These are phyloP conservation scores for Bactericera cockerelli DNA, from an alignment of 1,140 invertebrate species.

Conservation along the genomic window DNA sequence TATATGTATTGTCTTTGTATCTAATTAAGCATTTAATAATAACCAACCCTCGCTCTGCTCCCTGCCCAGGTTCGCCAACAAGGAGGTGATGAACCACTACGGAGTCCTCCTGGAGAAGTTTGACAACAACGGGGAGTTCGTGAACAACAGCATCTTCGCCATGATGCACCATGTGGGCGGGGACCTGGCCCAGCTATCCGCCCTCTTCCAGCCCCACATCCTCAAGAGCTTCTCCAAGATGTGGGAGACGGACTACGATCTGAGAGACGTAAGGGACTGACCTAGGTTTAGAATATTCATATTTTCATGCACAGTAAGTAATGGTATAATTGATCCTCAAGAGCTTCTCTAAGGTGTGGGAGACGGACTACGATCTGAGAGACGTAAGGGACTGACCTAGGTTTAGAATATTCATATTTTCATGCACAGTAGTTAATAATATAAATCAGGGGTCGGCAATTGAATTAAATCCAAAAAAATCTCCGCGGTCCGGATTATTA, in stretches of 20 bases:
- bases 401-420: too few species aligned
- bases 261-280: conserved; percentile 56
- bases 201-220: conserved; percentile 54
- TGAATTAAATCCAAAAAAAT: too few species aligned
- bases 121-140: conserved; percentile 46
- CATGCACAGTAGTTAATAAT: too few species aligned
- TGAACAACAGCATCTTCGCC: conserved; percentile 66
- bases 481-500: too few species aligned
- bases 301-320: too few species aligned
- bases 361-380: conserved; percentile 49
- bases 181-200: conserved; percentile 43
- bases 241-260: conserved; percentile 50
- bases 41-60: too few species aligned
- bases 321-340: conserved; percentile 53
- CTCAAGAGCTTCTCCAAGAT: conserved; percentile 57
- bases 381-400: conserved; percentile 47
- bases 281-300: too few species aligned
- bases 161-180: conserved; percentile 74
- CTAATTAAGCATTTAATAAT: too few species aligned
- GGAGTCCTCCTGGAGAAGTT: conserved; percentile 53
- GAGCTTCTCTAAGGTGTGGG: conserved; percentile 56
- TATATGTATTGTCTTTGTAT: too few species aligned
- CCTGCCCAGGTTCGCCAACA: conserved; percentile 52
- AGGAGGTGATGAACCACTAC: conserved; percentile 57
- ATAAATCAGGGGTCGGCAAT: too few species aligned